phyloP scores from a whole-genome alignment of 2,888 invertebrate genomes.

The Nomada hirtipes region DNA sequence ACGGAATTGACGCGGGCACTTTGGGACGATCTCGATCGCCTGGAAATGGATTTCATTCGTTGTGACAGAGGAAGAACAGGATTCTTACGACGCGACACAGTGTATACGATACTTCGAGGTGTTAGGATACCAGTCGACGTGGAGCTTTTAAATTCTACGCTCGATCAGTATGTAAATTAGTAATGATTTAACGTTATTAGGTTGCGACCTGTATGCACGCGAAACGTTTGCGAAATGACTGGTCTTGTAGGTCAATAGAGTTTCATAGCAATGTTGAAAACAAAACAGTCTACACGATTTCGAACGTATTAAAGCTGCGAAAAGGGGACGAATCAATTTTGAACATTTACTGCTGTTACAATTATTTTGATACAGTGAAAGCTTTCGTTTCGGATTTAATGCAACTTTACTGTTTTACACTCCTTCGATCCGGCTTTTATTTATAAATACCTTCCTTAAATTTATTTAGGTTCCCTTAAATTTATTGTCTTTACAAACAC shows the following conservation, averaged over 20 bases:
- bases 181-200: background rate
- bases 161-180: constrained; percentile 86
- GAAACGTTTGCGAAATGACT: background rate
- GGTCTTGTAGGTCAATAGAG: too few relatives aligned
- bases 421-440: too few relatives aligned
- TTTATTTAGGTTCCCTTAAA: background rate
- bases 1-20: constrained; percentile 89
- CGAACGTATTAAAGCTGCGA: background rate
- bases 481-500: background rate
- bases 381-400: too few relatives aligned
- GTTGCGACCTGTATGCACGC: background rate
- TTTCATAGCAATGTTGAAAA: background rate
- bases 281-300: background rate
- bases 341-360: too few relatives aligned
- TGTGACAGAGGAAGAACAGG: constrained; percentile 87
- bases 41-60: constrained; percentile 87
- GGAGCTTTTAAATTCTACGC: constrained; percentile 89
- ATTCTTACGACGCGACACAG: constrained; percentile 86
- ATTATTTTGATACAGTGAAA: too few relatives aligned
- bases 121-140: constrained; percentile 89
- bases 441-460: too few relatives aligned
- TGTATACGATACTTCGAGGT: constrained; percentile 89
- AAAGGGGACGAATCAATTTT: background rate
- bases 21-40: constrained; percentile 89
- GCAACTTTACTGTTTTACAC: too few relatives aligned